Evolutionary conservation across 2,113 vertebrate genomes (phyloP).

Genomic region (Glaucomys volans): DNA sequence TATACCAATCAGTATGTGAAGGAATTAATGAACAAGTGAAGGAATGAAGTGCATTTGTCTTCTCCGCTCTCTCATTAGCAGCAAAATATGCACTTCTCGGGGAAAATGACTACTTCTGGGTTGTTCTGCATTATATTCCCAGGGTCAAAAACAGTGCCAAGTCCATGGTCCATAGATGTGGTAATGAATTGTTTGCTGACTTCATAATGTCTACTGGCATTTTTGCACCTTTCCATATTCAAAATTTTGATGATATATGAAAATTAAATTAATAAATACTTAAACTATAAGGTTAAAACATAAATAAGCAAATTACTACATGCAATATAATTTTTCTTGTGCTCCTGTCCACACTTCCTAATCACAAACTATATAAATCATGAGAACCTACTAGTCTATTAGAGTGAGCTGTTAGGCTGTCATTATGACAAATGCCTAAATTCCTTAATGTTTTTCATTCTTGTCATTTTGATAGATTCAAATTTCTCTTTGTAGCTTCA

Average conservation of each 20-base stretch:
- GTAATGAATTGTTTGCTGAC: conserved; percentile 1
- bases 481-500: conserved; percentile 40
- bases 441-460: conserved; percentile 55
- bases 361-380: conserved; percentile 34
- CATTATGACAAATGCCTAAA: conserved; percentile 50
- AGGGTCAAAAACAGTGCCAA: neutral
- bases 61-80: neutral
- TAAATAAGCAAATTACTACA: neutral
- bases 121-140: neutral
- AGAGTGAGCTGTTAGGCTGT: conserved; percentile 34
- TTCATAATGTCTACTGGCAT: neutral
- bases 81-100: neutral
- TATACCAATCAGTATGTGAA: neutral
- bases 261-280: neutral
- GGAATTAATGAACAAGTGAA: neutral
- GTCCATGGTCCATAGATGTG: neutral
- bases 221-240: neutral
- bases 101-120: neutral
- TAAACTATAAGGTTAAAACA: conserved; percentile 13
- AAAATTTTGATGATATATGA: neutral
- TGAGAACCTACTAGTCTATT: neutral
- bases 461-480: conserved; percentile 71
- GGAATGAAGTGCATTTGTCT: neutral
- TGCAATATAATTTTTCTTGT: conserved; percentile 25
- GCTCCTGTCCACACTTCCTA: neutral